Percentiles rank a stretch among this genome's conserved stretches.
These are phyloP conservation scores for Halcyon chelicuti DNA, from an alignment of 2,797 vertebrate genomes.

Conservation along the genomic window DNA sequence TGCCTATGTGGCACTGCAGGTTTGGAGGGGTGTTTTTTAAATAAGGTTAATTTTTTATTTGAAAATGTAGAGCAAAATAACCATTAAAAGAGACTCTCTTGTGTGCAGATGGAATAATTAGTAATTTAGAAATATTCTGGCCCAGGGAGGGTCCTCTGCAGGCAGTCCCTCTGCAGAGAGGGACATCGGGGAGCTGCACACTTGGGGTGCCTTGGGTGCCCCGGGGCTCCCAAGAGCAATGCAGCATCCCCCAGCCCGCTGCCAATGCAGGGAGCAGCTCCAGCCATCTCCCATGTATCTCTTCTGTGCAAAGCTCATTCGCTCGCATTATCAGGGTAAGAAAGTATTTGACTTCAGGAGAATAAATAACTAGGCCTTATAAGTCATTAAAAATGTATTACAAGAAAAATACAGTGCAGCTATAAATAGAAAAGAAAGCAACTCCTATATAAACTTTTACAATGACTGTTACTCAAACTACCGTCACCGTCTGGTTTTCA, in stretches of 20 bases:
- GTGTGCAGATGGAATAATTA: not conserved
- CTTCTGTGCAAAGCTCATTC: not conserved
- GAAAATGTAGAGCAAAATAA: not conserved
- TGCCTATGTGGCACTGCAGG: not conserved
- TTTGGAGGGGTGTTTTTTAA: not conserved
- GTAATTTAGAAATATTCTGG: not conserved
- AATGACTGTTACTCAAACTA: not conserved
- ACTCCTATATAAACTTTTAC: conserved; percentile 28
- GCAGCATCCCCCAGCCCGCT: not conserved
- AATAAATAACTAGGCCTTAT: conserved; percentile 66
- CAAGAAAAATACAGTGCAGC: conserved; percentile 15
- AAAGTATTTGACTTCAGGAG: conserved; percentile 42
- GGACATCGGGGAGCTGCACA: not conserved
- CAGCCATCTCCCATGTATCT: not conserved
- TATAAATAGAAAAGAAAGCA: conserved; percentile 70
- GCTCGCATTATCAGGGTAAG: not conserved
- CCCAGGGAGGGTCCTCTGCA: not conserved
- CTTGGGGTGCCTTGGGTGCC: not conserved
- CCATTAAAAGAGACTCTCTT: not conserved
- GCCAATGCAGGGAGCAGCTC: not conserved
- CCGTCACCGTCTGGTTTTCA: not conserved
- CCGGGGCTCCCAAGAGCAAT: not conserved
- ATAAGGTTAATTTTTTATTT: not conserved
- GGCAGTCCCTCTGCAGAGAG: not conserved
- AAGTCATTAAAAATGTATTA: conserved; percentile 71